These are phyloP conservation scores for Eueides isabella DNA, from an alignment of 1,140 invertebrate species.

Conservation along the genomic window DNA sequence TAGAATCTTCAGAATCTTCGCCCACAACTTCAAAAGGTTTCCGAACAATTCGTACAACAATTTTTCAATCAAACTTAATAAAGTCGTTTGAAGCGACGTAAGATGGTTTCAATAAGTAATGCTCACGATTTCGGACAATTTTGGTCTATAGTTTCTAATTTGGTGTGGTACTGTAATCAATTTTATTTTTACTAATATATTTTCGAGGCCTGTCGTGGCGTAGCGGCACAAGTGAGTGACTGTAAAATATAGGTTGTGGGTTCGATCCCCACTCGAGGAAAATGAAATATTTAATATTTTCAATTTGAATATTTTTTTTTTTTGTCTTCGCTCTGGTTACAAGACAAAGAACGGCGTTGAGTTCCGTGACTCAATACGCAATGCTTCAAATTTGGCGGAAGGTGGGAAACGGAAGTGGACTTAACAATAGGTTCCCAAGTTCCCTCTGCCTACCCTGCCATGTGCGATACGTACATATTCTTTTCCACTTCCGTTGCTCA, in stretches of 20 bases:
- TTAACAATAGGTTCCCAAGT: too few species aligned
- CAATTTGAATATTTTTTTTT: background rate
- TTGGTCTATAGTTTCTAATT: background rate
- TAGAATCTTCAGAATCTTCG: background rate
- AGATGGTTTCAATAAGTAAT: background rate
- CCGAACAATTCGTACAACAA: conserved; percentile 22
- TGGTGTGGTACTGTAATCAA: background rate
- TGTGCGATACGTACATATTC: too few species aligned
- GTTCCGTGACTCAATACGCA: background rate
- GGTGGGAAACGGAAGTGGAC: too few species aligned
- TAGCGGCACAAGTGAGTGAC: background rate
- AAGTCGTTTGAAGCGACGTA: conserved; percentile 7
- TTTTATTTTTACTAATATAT: background rate
- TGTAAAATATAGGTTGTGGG: background rate
- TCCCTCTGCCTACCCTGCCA: too few species aligned
- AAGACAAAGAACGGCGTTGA: background rate
- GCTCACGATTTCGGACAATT: background rate
- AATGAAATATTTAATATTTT: too few species aligned
- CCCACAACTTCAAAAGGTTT: conserved; percentile 4
- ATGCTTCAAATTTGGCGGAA: too few species aligned
- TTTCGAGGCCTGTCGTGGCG: background rate
- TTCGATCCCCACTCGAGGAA: background rate
- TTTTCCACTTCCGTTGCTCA: too few species aligned
- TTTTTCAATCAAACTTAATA: conserved; percentile 29
- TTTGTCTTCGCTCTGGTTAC: background rate